Evolutionary conservation across 2,113 vertebrate species (phyloP).

Genomic region (Sphaerodactylus townsendi): DNA sequence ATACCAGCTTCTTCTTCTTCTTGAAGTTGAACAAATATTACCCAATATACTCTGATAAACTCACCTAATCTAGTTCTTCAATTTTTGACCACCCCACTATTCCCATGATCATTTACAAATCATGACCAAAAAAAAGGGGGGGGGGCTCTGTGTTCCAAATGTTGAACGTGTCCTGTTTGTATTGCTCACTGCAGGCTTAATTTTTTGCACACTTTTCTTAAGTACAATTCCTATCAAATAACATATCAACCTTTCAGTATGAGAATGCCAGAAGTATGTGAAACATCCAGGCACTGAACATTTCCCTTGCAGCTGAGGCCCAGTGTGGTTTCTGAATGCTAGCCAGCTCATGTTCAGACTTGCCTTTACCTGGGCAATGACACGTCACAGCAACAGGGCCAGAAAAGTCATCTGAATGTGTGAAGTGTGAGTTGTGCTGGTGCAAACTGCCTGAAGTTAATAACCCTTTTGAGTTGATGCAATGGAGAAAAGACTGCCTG

Average conservation of each 20-base stretch:
- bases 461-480: background rate
- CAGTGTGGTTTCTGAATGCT: constrained; percentile 29
- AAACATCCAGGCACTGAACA: background rate
- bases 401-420: background rate
- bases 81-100: too few relatives aligned
- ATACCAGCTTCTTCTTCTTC: constrained; percentile 1
- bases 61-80: too few relatives aligned
- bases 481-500: background rate
- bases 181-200: rapidly evolving
- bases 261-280: constrained; percentile 14
- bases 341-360: background rate
- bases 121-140: too few relatives aligned
- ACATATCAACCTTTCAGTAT: background rate
- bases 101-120: background rate
- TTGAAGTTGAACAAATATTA: too few relatives aligned
- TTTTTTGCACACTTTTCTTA: constrained; percentile 10
- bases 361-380: constrained; percentile 13
- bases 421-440: background rate
- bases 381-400: background rate
- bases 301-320: background rate
- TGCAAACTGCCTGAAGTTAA: background rate
- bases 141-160: background rate
- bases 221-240: constrained; percentile 30
- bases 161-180: constrained; percentile 11
- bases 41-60: too few relatives aligned